phyloP scores from a whole-genome alignment of 1,140 invertebrate genomes.

The Oncopodura yosiiana region DNA sequence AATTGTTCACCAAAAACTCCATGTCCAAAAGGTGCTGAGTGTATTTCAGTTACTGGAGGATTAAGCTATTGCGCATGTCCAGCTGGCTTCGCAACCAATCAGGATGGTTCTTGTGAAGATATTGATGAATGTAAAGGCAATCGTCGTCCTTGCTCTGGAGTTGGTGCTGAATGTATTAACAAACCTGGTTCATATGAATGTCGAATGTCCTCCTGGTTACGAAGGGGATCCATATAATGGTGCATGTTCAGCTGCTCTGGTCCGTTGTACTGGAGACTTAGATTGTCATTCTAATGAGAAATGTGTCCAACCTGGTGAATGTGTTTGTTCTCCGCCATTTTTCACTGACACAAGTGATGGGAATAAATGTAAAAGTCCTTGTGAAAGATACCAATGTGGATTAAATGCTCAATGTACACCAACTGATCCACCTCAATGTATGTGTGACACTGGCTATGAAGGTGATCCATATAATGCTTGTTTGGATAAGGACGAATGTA shows the following conservation, averaged over 20 bases:
- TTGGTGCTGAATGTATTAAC: slow-evolving; percentile 75
- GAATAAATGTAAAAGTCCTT: slow-evolving; percentile 69
- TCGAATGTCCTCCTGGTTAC: slow-evolving; percentile 66
- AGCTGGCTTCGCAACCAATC: slow-evolving; percentile 60
- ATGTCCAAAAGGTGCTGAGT: slow-evolving; percentile 72
- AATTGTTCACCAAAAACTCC: slow-evolving; percentile 64
- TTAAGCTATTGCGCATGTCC: slow-evolving; percentile 83
- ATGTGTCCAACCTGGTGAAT: slow-evolving; percentile 80
- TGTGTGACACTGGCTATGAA: slow-evolving; percentile 72
- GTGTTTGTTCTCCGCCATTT: slow-evolving; percentile 76
- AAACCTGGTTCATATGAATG: slow-evolving; percentile 66
- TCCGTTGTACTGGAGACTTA: slow-evolving; percentile 64
- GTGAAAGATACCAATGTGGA: slow-evolving; percentile 55
- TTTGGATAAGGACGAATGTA: slow-evolving; percentile 71
- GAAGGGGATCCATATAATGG: slow-evolving; percentile 47
- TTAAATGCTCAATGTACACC: slow-evolving; percentile 86
- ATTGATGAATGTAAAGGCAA: slow-evolving; percentile 42
- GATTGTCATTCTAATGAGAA: slow-evolving; percentile 79
- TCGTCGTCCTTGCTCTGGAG: slow-evolving; percentile 65
- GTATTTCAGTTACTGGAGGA: slow-evolving; percentile 75
- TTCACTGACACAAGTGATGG: slow-evolving; percentile 67
- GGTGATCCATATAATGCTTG: slow-evolving; percentile 73
- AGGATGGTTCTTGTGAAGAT: slow-evolving; percentile 60
- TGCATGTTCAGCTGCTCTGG: slow-evolving; percentile 65
- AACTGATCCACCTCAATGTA: slow-evolving; percentile 74